Percentiles rank a stretch among this genome's conserved stretches.
Conservation (phyloP, 2,888 invertebrate genomes). For the Bimastos eiseni region DNA sequence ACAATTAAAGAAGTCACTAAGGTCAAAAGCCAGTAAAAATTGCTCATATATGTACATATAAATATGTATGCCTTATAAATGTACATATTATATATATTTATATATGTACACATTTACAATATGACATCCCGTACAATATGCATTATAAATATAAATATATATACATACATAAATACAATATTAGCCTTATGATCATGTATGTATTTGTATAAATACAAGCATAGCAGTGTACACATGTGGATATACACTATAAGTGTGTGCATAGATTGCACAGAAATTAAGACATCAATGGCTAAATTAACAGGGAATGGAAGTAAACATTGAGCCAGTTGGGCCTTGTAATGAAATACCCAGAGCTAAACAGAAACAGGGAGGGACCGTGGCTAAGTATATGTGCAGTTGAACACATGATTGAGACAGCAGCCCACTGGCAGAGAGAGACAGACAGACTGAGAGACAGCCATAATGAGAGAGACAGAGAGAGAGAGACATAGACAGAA, state of each 20-base stretch:
- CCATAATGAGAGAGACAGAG: too few relatives aligned
- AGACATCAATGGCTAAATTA: background rate
- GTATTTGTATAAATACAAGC: background rate
- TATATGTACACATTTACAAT: background rate
- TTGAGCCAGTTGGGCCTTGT: background rate
- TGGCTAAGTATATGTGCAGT: background rate
- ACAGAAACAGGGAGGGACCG: background rate
- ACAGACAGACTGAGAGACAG: background rate
- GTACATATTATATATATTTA: background rate
- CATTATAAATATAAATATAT: background rate
- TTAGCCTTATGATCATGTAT: background rate
- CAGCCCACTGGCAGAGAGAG: constrained; percentile 2
- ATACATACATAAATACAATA: background rate
- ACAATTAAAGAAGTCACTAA: background rate
- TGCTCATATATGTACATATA: background rate
- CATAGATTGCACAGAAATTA: background rate
- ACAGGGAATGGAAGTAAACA: background rate
- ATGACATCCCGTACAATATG: background rate
- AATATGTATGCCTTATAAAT: background rate
- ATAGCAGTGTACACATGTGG: background rate
- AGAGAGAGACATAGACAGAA: too few relatives aligned
- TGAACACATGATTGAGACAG: constrained; percentile 24
- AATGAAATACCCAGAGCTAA: background rate
- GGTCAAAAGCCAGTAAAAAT: constrained; percentile 3
- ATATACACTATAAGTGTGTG: background rate